Evolutionary conservation across 2,888 invertebrate species (phyloP), one percentile per base, ranked within the genome.

Genomic region (Oscheius sp.): DNA sequence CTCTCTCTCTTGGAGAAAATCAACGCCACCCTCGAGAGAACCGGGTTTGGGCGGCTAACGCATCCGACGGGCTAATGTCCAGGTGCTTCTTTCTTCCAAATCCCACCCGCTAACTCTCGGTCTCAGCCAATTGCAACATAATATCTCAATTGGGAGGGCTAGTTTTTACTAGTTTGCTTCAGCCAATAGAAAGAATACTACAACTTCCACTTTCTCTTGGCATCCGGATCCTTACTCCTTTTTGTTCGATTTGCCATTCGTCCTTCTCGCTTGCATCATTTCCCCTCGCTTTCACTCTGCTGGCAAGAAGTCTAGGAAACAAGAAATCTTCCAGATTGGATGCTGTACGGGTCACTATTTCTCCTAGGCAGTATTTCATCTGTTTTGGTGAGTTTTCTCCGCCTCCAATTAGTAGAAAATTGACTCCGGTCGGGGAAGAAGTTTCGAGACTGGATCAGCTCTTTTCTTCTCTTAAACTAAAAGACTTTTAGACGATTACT

Each of bases 41-140:
- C 55, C 55, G 55, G 55, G 55, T 55, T 55, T 34, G 23, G 34
- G 55, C 45, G 61, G 61, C 61, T 61, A 61, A 61, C 61, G 61
- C 61, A 45, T 45, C 45, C 45, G 45, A 17, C 61, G 61, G 27
- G 55, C 45, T 61, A 61, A 61, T 61, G 42, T 61, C 45, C 61
- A 61, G 61, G 61, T 61, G 61, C 61, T 61, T 61, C 42, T 42
- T 58, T 45, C 42, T 20, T 58, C 31, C 53, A 53, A 53, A 55
- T 55, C 55, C 20, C 34, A 20, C 17, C n/a, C 33, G 55, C 33
- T 55, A 55, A 34, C 55, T 55, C 55, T 55, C 55, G n/a, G 15
- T 8, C 17, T 29, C 52, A 6, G 25, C 52, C 25, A 10, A 52
- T 52, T 52, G 23, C 15, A 23, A 52, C 52, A n/a, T n/a, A n/a